Conservation (phyloP, 2,113 vertebrate species). For the Scatophagus argus region DNA sequence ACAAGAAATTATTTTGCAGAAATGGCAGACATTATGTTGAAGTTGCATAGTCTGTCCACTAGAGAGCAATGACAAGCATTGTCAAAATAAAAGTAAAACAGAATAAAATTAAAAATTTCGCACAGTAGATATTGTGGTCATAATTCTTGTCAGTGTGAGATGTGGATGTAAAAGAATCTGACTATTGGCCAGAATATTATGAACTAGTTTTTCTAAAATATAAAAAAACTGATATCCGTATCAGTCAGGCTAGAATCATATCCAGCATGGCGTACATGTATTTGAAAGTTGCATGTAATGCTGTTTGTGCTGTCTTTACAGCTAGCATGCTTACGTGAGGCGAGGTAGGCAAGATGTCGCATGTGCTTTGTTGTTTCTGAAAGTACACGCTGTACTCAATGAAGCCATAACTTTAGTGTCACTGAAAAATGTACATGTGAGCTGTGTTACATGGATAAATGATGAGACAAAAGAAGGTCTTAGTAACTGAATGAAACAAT, state of each 20-base stretch:
- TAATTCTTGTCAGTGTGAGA: neutral
- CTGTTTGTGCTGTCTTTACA: neutral
- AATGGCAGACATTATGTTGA: neutral
- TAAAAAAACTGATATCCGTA: neutral
- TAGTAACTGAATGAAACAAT: neutral
- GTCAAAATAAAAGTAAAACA: too few species aligned
- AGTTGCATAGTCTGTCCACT: slow-evolving; percentile 2
- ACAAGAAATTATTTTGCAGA: neutral
- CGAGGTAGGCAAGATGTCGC: neutral
- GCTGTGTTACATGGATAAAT: neutral
- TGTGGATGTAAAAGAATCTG: neutral
- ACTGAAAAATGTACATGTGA: slow-evolving; percentile 8
- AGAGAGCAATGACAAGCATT: neutral
- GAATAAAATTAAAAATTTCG: too few species aligned
- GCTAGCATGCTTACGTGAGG: neutral
- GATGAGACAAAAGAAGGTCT: neutral
- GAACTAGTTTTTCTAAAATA: neutral
- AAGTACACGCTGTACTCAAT: slow-evolving; percentile 11
- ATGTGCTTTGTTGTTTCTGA: neutral
- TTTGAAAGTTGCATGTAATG: neutral
- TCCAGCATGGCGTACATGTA: neutral
- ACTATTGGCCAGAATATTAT: too few species aligned
- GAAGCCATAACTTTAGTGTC: slow-evolving; percentile 11
- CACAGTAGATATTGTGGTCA: neutral
- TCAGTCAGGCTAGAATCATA: neutral